A percentile compares a stretch with the other conserved stretches of the same genome.
phyloP scores from a whole-genome alignment of 2,888 invertebrate genomes.

The Ophion slaviceki region DNA sequence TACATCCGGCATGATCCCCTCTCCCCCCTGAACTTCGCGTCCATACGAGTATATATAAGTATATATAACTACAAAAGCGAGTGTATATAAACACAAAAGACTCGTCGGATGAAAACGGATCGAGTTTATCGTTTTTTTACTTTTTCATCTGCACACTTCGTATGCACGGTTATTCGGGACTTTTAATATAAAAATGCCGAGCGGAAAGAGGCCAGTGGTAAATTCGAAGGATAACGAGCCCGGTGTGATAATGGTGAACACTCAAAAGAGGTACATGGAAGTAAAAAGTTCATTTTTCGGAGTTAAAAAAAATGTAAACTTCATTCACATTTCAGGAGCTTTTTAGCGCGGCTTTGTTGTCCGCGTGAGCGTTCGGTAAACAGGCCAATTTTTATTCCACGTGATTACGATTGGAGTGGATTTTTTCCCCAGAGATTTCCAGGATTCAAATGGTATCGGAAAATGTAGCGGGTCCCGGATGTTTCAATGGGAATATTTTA shows the following conservation, averaged over 20 bases:
- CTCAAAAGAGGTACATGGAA: not conserved
- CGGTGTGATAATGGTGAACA: conserved; percentile 1
- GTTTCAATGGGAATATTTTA: no score
- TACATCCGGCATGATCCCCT: conserved; percentile 12
- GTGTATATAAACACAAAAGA: not conserved
- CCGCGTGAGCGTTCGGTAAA: not conserved
- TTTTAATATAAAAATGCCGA: conserved; percentile 18
- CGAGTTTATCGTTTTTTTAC: conserved; percentile 30
- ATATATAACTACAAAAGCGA: no score
- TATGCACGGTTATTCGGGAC: conserved; percentile 9
- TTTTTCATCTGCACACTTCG: conserved; percentile 21
- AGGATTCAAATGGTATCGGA: no score
- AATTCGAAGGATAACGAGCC: no score
- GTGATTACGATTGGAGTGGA: no score
- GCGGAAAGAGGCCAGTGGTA: not conserved
- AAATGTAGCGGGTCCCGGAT: no score
- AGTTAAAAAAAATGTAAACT: conserved; percentile 2
- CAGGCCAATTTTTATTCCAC: no score
- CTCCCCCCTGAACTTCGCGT: no score
- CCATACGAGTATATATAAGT: not conserved
- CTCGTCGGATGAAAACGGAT: not conserved
- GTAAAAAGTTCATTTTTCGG: conserved; percentile 17
- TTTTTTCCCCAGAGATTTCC: no score
- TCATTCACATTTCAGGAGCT: not conserved
- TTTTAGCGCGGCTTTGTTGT: no score